Conservation (phyloP, 2,113 vertebrate species). For the Pan troglodytes region NHGRI_mPanTro3-v2.1_pri NC_072417.2:69963001-69963500, state of each 20-base stretch:
- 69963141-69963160: no score
- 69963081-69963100: no score
- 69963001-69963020: no score
- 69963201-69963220: no score
- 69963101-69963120: no score
- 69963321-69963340: background rate
- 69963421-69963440: background rate
- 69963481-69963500: background rate
- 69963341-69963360: background rate
- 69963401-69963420: background rate
- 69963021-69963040: no score
- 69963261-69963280: background rate
- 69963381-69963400: background rate
- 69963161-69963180: no score
- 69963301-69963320: background rate
- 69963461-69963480: background rate
- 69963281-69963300: background rate
- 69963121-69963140: no score
- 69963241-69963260: constrained; percentile 1
- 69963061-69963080: no score
- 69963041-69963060: no score
- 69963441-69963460: background rate
- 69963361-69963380: background rate
- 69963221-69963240: background rate
- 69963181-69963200: no score